phyloP scores from a whole-genome alignment of 2,888 invertebrate species.

The Acrobasis repandana region DNA sequence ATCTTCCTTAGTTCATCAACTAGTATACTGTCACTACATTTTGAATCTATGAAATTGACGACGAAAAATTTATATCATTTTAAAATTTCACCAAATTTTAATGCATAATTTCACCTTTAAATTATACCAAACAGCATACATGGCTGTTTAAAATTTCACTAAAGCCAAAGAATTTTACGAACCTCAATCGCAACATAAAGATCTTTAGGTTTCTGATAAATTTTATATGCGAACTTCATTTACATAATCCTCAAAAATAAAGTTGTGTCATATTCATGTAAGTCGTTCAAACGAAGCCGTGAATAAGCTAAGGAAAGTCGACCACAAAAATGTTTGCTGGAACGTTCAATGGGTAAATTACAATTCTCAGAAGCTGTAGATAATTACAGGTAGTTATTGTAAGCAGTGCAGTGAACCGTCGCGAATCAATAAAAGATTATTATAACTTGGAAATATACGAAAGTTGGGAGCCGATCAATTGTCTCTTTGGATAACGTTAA shows the following conservation, averaged over 20 bases:
- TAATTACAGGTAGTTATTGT: not conserved
- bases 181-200: constrained; percentile 12
- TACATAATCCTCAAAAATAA: constrained; percentile 38
- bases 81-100: constrained; percentile 1
- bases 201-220: constrained; percentile 30
- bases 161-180: constrained; percentile 8
- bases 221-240: constrained; percentile 38
- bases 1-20: too few relatives aligned
- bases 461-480: constrained; percentile 39
- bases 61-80: not conserved
- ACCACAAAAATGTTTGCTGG: constrained; percentile 7
- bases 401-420: constrained; percentile 33
- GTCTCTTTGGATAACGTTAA: constrained; percentile 41
- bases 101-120: too few relatives aligned
- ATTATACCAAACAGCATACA: too few relatives aligned
- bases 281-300: constrained; percentile 17
- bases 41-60: too few relatives aligned
- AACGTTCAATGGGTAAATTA: constrained; percentile 12
- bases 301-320: constrained; percentile 7
- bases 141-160: not conserved
- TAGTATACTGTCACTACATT: too few relatives aligned
- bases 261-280: constrained; percentile 9
- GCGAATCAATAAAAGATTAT: constrained; percentile 43
- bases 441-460: constrained; percentile 43
- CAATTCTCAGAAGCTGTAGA: not conserved